phyloP scores from a whole-genome alignment of 2,797 vertebrate species.

The Selene dorsalis region DNA sequence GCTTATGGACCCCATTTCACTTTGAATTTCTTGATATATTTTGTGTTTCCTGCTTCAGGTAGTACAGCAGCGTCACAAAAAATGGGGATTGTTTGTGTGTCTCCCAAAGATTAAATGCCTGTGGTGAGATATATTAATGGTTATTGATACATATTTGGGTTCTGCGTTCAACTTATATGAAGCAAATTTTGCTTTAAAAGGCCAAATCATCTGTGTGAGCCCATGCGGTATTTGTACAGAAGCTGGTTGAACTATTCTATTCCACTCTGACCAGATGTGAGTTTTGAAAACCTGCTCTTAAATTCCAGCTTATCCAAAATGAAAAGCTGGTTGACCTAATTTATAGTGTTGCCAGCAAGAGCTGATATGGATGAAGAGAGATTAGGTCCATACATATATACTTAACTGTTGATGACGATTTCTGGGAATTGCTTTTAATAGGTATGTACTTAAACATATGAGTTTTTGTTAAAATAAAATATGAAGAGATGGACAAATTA shows the following conservation, averaged over 20 bases:
- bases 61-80: background rate
- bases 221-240: background rate
- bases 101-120: constrained; percentile 1
- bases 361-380: constrained; percentile 69
- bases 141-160: background rate
- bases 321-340: constrained; percentile 72
- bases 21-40: constrained; percentile 17
- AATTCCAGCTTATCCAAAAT: constrained; percentile 72
- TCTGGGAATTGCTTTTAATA: constrained; percentile 29
- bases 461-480: background rate
- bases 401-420: constrained; percentile 22
- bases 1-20: constrained; percentile 51
- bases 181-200: background rate
- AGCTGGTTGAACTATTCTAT: constrained; percentile 9
- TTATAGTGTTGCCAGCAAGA: constrained; percentile 57
- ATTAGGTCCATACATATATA: constrained; percentile 55
- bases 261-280: constrained; percentile 25
- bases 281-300: constrained; percentile 63
- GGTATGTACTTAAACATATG: background rate
- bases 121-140: background rate
- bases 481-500: background rate
- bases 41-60: constrained; percentile 11
- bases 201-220: background rate
- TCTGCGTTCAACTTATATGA: background rate
- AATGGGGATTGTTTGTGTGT: background rate